Conservation (phyloP, 2,888 invertebrate genomes). For the Sericinus montela region DNA sequence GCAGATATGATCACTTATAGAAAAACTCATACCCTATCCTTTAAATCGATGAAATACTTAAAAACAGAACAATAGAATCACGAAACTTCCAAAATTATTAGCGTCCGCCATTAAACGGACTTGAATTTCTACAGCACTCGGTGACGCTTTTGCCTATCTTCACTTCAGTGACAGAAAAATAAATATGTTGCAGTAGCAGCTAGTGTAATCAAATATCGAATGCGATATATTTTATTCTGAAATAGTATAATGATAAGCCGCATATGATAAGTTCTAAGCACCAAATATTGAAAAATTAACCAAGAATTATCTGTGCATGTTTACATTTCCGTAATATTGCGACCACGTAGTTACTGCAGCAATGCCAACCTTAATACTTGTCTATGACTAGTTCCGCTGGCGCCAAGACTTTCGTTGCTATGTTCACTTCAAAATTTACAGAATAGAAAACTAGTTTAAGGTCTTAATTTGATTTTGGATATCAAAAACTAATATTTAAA, state of each 20-base stretch:
- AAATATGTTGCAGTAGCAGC: conserved; percentile 35
- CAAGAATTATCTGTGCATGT: conserved; percentile 62
- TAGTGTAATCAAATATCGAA: conserved; percentile 22
- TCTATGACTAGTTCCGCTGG: conserved; percentile 62
- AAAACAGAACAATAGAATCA: conserved; percentile 76
- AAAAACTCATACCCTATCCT: conserved; percentile 61
- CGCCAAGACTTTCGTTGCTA: conserved; percentile 53
- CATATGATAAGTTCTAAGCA: conserved; percentile 28
- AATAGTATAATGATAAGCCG: conserved; percentile 24
- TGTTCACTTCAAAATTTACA: conserved; percentile 36
- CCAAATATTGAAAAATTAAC: conserved; percentile 36
- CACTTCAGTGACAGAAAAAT: conserved; percentile 68
- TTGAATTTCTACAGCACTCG: conserved; percentile 72
- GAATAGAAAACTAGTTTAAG: conserved; percentile 6
- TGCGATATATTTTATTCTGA: conserved; percentile 14
- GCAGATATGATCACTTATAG: conserved; percentile 52
- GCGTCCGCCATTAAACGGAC: conserved; percentile 78
- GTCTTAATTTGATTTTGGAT: no score
- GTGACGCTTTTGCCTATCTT: conserved; percentile 76
- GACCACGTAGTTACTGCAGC: conserved; percentile 74
- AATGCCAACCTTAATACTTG: conserved; percentile 48
- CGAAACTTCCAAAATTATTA: conserved; percentile 78
- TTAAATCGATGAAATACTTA: conserved; percentile 51
- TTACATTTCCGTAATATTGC: conserved; percentile 71
- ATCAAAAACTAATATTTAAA: no score